These are phyloP conservation scores for Salvator merianae DNA, from an alignment of 2,113 vertebrate genomes.

Conservation along the genomic window DNA sequence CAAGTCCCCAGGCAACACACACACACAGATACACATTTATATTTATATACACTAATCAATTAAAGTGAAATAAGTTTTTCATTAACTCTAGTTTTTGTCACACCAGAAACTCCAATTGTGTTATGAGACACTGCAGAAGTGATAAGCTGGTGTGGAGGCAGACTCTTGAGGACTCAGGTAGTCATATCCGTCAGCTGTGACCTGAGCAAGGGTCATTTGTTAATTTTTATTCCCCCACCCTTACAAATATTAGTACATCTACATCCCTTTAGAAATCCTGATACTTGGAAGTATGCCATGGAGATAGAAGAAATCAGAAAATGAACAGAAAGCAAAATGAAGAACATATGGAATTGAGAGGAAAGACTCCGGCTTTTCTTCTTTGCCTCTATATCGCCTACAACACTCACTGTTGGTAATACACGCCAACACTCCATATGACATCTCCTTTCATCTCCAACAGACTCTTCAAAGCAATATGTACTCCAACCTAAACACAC, in stretches of 20 bases:
- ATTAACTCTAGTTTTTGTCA: conserved; percentile 5
- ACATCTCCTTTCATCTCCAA: background rate
- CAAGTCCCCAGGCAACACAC: conserved; percentile 34
- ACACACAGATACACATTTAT: conserved; percentile 22
- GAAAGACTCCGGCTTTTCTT: background rate
- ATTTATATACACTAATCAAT: conserved; percentile 3
- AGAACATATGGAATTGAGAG: conserved; percentile 22
- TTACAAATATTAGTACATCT: background rate
- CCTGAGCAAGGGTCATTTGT: background rate
- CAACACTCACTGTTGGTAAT: conserved; percentile 10
- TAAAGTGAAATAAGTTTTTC: background rate
- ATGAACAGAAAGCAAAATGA: conserved; percentile 8
- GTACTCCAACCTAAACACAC: conserved; percentile 9
- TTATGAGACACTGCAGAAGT: background rate
- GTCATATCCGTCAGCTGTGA: background rate
- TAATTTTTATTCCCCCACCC: background rate
- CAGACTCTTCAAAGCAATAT: conserved; percentile 17
- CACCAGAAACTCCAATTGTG: conserved; percentile 5
- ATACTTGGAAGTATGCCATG: background rate
- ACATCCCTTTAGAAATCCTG: background rate
- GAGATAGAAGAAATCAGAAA: conserved; percentile 10
- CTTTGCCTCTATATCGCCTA: conserved; percentile 20
- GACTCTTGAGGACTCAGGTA: background rate
- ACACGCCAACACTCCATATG: conserved; percentile 17
- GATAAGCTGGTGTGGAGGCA: background rate